Evolutionary conservation across 2,888 invertebrate genomes (phyloP).

Genomic region (Ennomos fuscantarius): DNA sequence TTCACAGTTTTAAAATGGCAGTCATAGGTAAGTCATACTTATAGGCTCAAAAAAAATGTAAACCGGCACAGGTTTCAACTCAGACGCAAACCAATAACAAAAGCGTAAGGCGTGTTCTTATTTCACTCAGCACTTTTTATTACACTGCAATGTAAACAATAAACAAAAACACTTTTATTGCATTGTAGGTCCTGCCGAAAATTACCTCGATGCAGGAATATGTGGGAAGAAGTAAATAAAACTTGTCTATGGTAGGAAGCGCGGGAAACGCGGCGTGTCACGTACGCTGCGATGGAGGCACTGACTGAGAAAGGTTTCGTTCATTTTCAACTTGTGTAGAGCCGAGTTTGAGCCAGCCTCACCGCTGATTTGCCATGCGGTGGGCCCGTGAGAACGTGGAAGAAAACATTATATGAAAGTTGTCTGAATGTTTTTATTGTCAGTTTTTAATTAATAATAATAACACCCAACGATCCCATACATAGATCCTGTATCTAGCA

Average conservation of each 20-base stretch:
- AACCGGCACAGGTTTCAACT: conserved; percentile 45
- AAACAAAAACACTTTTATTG: neutral
- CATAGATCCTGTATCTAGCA: too few species aligned
- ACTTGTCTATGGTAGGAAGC: conserved; percentile 57
- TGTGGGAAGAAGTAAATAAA: conserved; percentile 50
- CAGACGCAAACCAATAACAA: conserved; percentile 57
- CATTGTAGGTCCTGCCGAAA: conserved; percentile 37
- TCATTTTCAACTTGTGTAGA: conserved; percentile 13
- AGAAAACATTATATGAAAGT: conserved; percentile 22
- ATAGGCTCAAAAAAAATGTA: conserved; percentile 33
- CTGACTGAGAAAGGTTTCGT: conserved; percentile 46
- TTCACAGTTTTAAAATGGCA: neutral
- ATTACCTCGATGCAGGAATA: conserved; percentile 70
- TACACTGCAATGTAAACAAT: neutral
- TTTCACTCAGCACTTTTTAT: conserved; percentile 35
- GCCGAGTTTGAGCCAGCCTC: conserved; percentile 13
- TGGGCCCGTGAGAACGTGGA: conserved; percentile 8
- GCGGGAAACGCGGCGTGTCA: conserved; percentile 67
- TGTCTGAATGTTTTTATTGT: conserved; percentile 11
- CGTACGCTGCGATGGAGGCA: conserved; percentile 58
- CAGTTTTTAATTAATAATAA: too few species aligned
- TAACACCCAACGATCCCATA: too few species aligned
- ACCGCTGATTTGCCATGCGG: conserved; percentile 5
- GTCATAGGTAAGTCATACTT: conserved; percentile 8
- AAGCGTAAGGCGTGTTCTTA: conserved; percentile 44